A percentile compares a stretch with the other conserved stretches of the same genome.
phyloP scores from a whole-genome alignment of 1,140 invertebrate genomes.

The Nasonia giraulti region DNA sequence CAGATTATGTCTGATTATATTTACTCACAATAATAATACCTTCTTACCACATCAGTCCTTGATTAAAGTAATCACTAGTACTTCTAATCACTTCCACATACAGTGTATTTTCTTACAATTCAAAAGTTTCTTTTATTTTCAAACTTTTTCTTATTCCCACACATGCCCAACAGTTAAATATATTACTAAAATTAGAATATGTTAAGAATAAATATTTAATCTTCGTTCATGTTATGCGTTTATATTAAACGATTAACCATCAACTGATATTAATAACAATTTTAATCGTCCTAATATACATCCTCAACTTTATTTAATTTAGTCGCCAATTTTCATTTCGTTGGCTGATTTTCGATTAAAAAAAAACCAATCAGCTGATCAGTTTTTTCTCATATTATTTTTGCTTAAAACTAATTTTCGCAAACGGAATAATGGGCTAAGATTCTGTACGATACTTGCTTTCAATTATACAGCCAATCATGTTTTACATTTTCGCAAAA shows the following conservation, averaged over 20 bases:
- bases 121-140: constrained; percentile 42
- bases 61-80: constrained; percentile 54
- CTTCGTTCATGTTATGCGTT: constrained; percentile 63
- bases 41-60: constrained; percentile 57
- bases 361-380: constrained; percentile 31
- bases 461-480: constrained; percentile 3
- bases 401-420: constrained; percentile 43
- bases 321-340: constrained; percentile 48
- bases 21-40: constrained; percentile 61
- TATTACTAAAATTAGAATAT: constrained; percentile 58
- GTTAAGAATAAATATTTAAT: constrained; percentile 67
- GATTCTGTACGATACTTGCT: background rate
- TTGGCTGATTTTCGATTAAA: constrained; percentile 43
- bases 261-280: constrained; percentile 62
- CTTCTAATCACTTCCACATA: constrained; percentile 55
- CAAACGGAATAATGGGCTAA: constrained; percentile 36
- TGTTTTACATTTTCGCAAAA: constrained; percentile 3
- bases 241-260: constrained; percentile 60
- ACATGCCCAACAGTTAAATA: constrained; percentile 52
- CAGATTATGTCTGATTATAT: constrained; percentile 60
- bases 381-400: constrained; percentile 30
- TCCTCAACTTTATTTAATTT: constrained; percentile 47
- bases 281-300: constrained; percentile 48
- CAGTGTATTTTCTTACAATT: constrained; percentile 51
- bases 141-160: constrained; percentile 37